Evolutionary conservation across 35 echinoderm and acorn worm species (phyloP).

Genomic region (Patiria miniata): DNA sequence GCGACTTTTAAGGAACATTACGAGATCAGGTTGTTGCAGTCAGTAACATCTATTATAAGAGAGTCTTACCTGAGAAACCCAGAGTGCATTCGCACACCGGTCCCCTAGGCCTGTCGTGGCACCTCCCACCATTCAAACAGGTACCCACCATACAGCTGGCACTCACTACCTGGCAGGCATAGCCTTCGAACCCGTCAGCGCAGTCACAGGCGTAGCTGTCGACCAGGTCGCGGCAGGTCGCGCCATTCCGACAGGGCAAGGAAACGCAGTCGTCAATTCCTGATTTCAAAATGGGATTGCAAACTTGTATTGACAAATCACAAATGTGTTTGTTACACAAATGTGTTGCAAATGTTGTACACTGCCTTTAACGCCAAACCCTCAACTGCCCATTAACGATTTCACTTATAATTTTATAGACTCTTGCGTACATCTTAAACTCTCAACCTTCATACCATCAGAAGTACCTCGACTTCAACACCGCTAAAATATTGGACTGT

Average conservation of each 20-base stretch:
- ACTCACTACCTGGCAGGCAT: conserved; percentile 9
- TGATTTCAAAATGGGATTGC: not conserved
- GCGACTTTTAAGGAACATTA: too few species aligned
- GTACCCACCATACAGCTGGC: not conserved
- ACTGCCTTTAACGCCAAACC: too few species aligned
- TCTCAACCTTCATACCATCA: too few species aligned
- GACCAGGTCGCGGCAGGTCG: conserved; percentile 4
- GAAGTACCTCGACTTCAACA: too few species aligned
- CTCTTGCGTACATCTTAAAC: too few species aligned
- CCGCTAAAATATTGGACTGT: not conserved
- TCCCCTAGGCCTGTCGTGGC: not conserved
- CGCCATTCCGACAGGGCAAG: not conserved
- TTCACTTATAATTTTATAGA: too few species aligned
- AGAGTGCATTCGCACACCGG: not conserved
- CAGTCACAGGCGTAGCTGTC: conserved; percentile 24
- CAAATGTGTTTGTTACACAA: too few species aligned
- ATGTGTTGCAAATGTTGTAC: too few species aligned
- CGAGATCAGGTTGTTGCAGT: too few species aligned
- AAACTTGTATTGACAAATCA: too few species aligned
- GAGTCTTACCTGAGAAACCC: not conserved
- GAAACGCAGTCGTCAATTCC: conserved; percentile 22
- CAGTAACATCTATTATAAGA: not conserved
- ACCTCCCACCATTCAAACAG: not conserved
- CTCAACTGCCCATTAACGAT: too few species aligned
- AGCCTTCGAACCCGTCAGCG: conserved; percentile 8